Percentiles rank a stretch among this genome's conserved stretches.
Evolutionary conservation across 64 coral and sea anemone genomes (phyloP).

Genomic region (Montipora cactus): DNA sequence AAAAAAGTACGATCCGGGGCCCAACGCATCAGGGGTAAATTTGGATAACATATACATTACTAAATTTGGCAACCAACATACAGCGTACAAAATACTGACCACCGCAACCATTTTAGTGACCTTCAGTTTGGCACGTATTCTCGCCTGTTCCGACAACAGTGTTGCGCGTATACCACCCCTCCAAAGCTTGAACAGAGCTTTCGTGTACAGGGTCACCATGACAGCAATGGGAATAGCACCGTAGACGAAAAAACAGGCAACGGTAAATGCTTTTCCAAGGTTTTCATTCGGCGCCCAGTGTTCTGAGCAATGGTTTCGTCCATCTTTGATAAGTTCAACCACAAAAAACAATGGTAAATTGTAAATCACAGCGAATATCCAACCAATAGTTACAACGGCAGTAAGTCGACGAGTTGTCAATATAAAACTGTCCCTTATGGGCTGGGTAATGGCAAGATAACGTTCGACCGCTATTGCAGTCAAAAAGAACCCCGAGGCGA

Average conservation of each 20-base stretch:
- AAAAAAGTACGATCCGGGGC: slow-evolving; percentile 61
- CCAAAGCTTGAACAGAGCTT: slow-evolving; percentile 5
- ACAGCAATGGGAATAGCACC: slow-evolving; percentile 43
- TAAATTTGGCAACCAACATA: slow-evolving; percentile 68
- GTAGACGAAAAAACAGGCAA: slow-evolving; percentile 31
- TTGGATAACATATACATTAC: slow-evolving; percentile 54
- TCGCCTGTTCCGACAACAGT: not conserved
- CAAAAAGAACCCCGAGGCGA: slow-evolving; percentile 27
- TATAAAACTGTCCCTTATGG: not conserved
- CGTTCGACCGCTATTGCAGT: slow-evolving; percentile 41
- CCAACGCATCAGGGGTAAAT: slow-evolving; percentile 5
- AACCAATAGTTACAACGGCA: slow-evolving; percentile 2
- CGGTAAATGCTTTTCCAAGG: slow-evolving; percentile 22
- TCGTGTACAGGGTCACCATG: not conserved
- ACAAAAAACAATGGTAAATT: slow-evolving; percentile 47
- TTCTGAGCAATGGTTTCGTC: slow-evolving; percentile 48
- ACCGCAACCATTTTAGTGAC: slow-evolving; percentile 50
- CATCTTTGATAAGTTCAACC: not conserved
- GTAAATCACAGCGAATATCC: slow-evolving; percentile 45
- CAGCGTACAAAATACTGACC: slow-evolving; percentile 48
- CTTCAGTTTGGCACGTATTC: slow-evolving; percentile 31
- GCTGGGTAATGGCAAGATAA: slow-evolving; percentile 16
- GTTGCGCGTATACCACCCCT: not conserved
- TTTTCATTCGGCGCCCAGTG: slow-evolving; percentile 25
- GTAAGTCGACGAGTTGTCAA: not conserved